phyloP scores from a whole-genome alignment of 2,888 invertebrate genomes.

The Phanerotoma sp. region DNA sequence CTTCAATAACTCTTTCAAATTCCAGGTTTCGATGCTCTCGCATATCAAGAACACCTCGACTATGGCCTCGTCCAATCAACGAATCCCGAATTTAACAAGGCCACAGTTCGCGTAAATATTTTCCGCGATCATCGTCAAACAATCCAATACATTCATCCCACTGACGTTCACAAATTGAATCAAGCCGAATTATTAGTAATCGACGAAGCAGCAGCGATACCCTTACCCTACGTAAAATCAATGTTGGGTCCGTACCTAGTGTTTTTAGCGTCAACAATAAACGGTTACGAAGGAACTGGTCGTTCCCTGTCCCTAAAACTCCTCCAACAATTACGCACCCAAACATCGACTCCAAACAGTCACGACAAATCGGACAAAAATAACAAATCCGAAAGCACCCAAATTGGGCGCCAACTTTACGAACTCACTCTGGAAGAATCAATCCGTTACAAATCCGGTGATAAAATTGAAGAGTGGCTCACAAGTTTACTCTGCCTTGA shows the following conservation, averaged over 20 bases:
- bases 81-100: conserved; percentile 95
- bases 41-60: conserved; percentile 95
- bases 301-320: conserved; percentile 93
- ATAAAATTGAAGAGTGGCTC: conserved; percentile 90
- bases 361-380: conserved; percentile 57
- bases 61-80: conserved; percentile 93
- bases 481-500: conserved; percentile 89
- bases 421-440: conserved; percentile 83
- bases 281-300: conserved; percentile 99
- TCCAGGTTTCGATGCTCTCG: conserved; percentile 80
- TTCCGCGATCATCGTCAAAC: conserved; percentile 90
- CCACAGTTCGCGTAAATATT: conserved; percentile 90
- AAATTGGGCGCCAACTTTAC: conserved; percentile 60
- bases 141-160: conserved; percentile 94
- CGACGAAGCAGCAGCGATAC: conserved; percentile 99
- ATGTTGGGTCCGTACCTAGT: conserved; percentile 90
- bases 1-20: too few species aligned
- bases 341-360: conserved; percentile 61
- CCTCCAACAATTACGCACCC: conserved; percentile 79
- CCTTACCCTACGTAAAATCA: conserved; percentile 85
- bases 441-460: conserved; percentile 82
- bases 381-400: conserved; percentile 55
- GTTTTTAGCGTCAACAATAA: conserved; percentile 94
- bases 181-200: conserved; percentile 95
- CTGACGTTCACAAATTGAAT: conserved; percentile 82